Percentiles rank a stretch among this genome's conserved stretches.
These are phyloP conservation scores for Phylloscopus trochilus DNA, from an alignment of 2,113 vertebrate species.

Conservation along the genomic window DNA sequence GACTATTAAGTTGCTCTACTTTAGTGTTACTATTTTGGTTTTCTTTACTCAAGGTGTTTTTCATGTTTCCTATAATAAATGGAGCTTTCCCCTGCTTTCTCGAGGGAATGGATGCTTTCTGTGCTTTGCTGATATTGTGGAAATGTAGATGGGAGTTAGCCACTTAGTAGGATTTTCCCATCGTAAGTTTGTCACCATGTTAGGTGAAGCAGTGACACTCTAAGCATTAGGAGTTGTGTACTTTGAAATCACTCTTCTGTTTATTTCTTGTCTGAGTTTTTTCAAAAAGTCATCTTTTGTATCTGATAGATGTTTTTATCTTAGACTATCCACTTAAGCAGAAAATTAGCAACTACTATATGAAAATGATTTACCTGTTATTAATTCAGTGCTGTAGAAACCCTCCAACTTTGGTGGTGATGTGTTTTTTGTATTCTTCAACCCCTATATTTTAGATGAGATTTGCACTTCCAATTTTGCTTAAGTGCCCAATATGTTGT, in stretches of 20 bases:
- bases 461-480: neutral
- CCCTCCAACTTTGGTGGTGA: neutral
- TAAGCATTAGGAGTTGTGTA: neutral
- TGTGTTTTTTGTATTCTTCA: neutral
- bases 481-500: neutral
- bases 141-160: neutral
- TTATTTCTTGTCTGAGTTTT: neutral
- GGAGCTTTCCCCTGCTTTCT: constrained; percentile 9
- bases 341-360: neutral
- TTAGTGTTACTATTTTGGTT: constrained; percentile 56
- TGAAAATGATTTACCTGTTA: neutral
- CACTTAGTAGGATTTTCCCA: neutral
- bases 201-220: neutral
- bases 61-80: constrained; percentile 45
- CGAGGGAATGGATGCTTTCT: constrained; percentile 36
- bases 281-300: neutral
- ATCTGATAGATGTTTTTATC: neutral
- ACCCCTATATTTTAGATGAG: neutral
- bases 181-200: neutral
- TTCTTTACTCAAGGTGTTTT: constrained; percentile 53
- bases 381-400: neutral
- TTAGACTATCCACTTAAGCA: neutral
- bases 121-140: constrained; percentile 23
- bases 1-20: constrained; percentile 3
- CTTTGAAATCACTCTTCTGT: neutral